A percentile compares a stretch with the other conserved stretches of the same genome.
Evolutionary conservation across 2,888 invertebrate species (phyloP).

Genomic region (Epistrophe eligans): DNA sequence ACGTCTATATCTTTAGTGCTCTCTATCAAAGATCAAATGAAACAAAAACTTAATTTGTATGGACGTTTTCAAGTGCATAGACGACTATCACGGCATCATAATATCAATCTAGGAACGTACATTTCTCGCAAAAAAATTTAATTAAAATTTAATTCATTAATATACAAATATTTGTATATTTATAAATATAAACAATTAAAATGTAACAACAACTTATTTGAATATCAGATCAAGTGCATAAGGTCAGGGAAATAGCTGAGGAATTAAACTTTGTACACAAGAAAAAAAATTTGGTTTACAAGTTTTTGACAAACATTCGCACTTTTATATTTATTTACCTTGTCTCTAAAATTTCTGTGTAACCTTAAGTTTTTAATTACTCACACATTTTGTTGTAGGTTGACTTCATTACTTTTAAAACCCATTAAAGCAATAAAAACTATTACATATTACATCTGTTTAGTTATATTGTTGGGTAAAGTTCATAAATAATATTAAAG

Average conservation of each 20-base stretch:
- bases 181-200: conserved; percentile 39
- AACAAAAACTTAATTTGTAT: background rate
- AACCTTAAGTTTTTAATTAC: conserved; percentile 39
- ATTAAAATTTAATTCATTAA: conserved; percentile 46
- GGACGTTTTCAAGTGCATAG: background rate
- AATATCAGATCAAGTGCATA: conserved; percentile 57
- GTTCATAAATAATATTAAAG: conserved; percentile 22
- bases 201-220: background rate
- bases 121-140: conserved; percentile 49
- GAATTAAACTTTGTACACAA: background rate
- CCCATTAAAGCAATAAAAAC: background rate
- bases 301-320: conserved; percentile 43
- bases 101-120: background rate
- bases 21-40: background rate
- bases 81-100: background rate
- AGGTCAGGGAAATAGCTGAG: conserved; percentile 40
- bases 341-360: conserved; percentile 18
- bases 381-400: background rate
- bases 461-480: background rate
- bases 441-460: background rate
- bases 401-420: background rate
- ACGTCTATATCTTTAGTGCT: background rate
- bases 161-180: conserved; percentile 21
- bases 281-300: background rate
- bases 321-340: conserved; percentile 44